A percentile compares a stretch with the other conserved stretches of the same genome.
Evolutionary conservation across 2,797 vertebrate genomes (phyloP).

Genomic region (Parotocinclus haroldoi): DNA sequence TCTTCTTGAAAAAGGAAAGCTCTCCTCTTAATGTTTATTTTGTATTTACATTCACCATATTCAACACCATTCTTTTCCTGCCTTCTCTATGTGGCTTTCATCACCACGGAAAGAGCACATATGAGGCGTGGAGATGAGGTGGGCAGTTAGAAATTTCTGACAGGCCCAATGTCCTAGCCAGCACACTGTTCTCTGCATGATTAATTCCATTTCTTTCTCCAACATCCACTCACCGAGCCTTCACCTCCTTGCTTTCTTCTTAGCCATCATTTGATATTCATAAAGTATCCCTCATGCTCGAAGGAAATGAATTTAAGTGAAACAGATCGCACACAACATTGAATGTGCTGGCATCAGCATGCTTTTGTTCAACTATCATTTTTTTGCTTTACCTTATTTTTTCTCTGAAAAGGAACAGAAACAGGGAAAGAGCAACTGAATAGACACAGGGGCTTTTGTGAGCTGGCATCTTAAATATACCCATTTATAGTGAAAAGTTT

Average conservation of each 20-base stretch:
- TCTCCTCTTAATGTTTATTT: slow-evolving; percentile 57
- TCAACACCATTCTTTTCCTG: slow-evolving; percentile 41
- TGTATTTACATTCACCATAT: slow-evolving; percentile 49
- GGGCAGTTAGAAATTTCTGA: slow-evolving; percentile 43
- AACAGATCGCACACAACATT: slow-evolving; percentile 47
- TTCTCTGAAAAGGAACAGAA: slow-evolving; percentile 1
- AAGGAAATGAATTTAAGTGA: slow-evolving; percentile 41
- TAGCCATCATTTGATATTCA: slow-evolving; percentile 46
- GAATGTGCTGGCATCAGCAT: slow-evolving; percentile 22
- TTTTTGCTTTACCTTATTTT: background rate
- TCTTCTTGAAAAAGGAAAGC: slow-evolving; percentile 52
- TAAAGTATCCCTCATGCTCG: slow-evolving; percentile 37
- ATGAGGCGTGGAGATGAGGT: slow-evolving; percentile 11
- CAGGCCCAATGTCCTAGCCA: slow-evolving; percentile 53
- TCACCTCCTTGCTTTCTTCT: slow-evolving; percentile 33
- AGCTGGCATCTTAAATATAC: slow-evolving; percentile 12
- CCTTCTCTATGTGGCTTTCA: slow-evolving; percentile 36
- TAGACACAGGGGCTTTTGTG: slow-evolving; percentile 14
- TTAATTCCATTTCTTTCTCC: slow-evolving; percentile 57
- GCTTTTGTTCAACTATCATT: slow-evolving; percentile 19
- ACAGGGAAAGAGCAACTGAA: slow-evolving; percentile 11
- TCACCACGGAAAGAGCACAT: slow-evolving; percentile 54
- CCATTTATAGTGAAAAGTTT: slow-evolving; percentile 23
- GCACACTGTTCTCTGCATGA: slow-evolving; percentile 40
- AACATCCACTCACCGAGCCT: slow-evolving; percentile 40